These are phyloP conservation scores for Mugil cephalus DNA, from an alignment of 2,113 vertebrate genomes.

Conservation along the genomic window DNA sequence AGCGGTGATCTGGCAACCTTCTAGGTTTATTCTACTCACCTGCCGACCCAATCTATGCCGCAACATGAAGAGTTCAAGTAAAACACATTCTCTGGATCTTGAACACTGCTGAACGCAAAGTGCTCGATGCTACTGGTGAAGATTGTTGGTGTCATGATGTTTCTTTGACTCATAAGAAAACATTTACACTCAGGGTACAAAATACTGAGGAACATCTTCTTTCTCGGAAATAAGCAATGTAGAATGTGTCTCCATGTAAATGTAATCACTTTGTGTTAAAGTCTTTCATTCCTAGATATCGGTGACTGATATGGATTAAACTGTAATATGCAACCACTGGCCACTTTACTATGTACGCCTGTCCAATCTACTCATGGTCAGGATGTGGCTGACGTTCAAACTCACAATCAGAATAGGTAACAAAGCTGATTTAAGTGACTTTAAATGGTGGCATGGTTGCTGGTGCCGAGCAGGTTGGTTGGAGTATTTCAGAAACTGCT, in stretches of 20 bases:
- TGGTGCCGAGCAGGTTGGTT: no score
- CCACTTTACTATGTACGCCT: no score
- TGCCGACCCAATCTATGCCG: conserved; percentile 35
- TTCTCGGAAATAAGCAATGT: no score
- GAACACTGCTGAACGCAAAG: conserved; percentile 34
- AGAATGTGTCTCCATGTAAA: neutral
- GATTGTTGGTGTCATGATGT: conserved; percentile 10
- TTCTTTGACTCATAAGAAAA: conserved; percentile 28
- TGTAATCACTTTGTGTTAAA: neutral
- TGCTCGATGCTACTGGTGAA: conserved; percentile 32
- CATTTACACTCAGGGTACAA: neutral
- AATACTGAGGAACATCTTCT: conserved; percentile 3
- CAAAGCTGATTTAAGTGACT: no score
- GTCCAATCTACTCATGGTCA: no score
- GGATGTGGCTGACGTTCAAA: no score
- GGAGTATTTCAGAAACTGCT: no score
- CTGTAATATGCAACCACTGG: no score
- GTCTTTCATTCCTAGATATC: no score
- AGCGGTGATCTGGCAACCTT: conserved; percentile 40
- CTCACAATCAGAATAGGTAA: no score
- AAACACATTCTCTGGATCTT: conserved; percentile 39
- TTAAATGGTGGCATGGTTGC: no score
- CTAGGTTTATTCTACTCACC: conserved; percentile 35
- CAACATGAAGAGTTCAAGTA: conserved; percentile 12
- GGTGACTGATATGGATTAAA: no score